phyloP scores from a whole-genome alignment of 2,797 vertebrate species.

The Gadopsis bispinosus region DNA sequence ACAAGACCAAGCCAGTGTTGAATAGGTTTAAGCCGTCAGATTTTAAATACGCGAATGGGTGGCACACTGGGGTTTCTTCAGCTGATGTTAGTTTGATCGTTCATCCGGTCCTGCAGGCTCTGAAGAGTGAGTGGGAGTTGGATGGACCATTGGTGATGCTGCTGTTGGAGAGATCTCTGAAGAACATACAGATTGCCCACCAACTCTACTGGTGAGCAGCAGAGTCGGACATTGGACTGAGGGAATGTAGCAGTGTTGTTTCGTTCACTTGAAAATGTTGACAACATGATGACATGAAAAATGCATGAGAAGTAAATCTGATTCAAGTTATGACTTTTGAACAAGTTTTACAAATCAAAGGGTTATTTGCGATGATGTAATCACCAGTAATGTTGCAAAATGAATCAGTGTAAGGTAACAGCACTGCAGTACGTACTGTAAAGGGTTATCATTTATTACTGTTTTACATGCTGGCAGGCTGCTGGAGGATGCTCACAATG shows the following conservation, averaged over 20 bases:
- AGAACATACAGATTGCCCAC: constrained; percentile 86
- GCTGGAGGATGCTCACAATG: constrained; percentile 88
- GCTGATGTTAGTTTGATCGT: not conserved
- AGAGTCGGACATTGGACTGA: not conserved
- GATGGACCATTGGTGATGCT: constrained; percentile 88
- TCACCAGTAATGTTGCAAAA: not conserved
- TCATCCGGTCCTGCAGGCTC: constrained; percentile 78
- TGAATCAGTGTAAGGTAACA: not conserved
- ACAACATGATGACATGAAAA: not conserved
- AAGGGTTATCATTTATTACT: too few relatives aligned
- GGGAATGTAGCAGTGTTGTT: too few relatives aligned
- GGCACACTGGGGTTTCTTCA: not conserved
- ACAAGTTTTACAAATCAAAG: not conserved
- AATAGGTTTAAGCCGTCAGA: not conserved
- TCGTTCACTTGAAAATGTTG: not conserved
- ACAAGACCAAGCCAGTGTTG: not conserved
- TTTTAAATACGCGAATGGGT: not conserved
- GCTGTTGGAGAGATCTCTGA: constrained; percentile 86
- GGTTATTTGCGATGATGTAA: not conserved
- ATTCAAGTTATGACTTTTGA: not conserved
- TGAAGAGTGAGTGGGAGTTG: constrained; percentile 91
- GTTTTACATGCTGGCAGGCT: constrained; percentile 82
- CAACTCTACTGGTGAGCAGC: constrained; percentile 89
- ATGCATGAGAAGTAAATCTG: not conserved
- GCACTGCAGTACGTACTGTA: too few relatives aligned